These are phyloP conservation scores for Drosophila sturtevanti DNA, from an alignment of 1,140 invertebrate species.

Conservation along the genomic window DNA sequence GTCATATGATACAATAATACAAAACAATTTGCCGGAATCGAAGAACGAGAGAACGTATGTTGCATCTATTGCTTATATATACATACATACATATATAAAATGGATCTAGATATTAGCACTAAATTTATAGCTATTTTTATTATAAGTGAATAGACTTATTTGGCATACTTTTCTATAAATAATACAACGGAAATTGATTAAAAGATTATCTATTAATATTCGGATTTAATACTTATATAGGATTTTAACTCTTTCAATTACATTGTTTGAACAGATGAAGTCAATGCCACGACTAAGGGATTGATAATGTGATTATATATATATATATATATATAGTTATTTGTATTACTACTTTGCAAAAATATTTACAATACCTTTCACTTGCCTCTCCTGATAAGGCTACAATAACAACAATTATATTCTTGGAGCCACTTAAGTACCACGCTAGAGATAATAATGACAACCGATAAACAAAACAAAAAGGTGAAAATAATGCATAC, in stretches of 20 bases:
- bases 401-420: not conserved
- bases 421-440: not conserved
- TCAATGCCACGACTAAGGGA: not conserved
- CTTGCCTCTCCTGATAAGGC: not conserved
- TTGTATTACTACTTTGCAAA: not conserved
- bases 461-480: not conserved
- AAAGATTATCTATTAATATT: no score
- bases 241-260: no score
- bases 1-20: constrained; percentile 6
- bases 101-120: no score
- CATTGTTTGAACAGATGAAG: not conserved
- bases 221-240: no score
- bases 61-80: not conserved
- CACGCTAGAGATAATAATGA: not conserved
- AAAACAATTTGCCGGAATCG: not conserved
- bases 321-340: not conserved
- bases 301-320: not conserved
- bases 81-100: not conserved
- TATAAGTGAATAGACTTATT: no score
- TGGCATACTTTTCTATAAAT: no score
- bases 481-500: constrained; percentile 36
- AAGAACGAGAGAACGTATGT: not conserved
- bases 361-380: constrained; percentile 6
- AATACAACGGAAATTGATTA: no score
- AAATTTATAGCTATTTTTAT: no score